Conservation (phyloP, 2,113 vertebrate genomes). For the Dromiciops gliroides region DNA sequence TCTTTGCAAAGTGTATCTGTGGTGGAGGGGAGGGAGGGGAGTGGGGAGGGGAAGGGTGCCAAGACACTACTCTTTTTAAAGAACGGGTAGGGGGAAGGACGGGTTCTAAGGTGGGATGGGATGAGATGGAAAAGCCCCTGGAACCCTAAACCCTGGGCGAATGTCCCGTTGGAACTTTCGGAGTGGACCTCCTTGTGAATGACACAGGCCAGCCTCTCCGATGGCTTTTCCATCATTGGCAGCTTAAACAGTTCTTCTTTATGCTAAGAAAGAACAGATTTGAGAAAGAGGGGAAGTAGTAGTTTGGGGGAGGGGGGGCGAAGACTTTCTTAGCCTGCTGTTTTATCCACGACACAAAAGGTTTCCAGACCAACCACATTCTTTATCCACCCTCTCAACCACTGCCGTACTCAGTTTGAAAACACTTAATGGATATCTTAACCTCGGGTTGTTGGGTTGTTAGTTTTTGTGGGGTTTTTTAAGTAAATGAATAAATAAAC, state of each 20-base stretch:
- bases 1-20: neutral
- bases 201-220: neutral
- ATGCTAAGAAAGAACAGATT: neutral
- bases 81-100: neutral
- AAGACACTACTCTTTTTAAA: neutral
- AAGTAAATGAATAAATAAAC: neutral
- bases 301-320: neutral
- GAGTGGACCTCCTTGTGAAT: neutral
- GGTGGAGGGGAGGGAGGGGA: too few species aligned
- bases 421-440: neutral
- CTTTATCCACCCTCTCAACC: neutral
- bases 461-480: neutral
- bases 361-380: neutral
- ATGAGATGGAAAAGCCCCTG: neutral
- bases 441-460: neutral
- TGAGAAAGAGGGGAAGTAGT: neutral
- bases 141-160: neutral
- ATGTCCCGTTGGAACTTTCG: neutral
- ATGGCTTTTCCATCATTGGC: slow-evolving; percentile 16
- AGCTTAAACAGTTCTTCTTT: neutral
- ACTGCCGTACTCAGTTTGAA: neutral
- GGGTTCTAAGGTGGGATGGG: neutral
- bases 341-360: neutral
- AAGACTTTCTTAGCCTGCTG: neutral
- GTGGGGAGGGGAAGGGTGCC: neutral